Evolutionary conservation across 2,113 vertebrate genomes (phyloP).

Genomic region (Australoheros scitulus): DNA sequence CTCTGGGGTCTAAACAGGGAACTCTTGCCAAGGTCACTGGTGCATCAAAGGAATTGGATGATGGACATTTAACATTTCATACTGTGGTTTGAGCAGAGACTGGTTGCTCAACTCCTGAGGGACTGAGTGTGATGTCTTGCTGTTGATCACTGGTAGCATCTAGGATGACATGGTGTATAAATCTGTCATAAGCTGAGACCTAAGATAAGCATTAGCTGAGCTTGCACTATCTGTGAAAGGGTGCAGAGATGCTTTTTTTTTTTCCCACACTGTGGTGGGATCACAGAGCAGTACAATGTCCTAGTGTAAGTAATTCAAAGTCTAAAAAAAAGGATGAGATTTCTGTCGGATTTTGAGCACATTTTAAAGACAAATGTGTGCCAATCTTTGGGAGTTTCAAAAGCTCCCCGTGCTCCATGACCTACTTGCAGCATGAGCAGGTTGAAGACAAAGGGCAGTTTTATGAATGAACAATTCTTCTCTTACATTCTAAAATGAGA

Average conservation of each 20-base stretch:
- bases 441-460: not conserved
- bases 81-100: not conserved
- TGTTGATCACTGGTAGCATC: not conserved
- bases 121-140: not conserved
- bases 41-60: not conserved
- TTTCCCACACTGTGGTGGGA: not conserved
- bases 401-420: not conserved
- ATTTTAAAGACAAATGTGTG: not conserved
- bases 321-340: not conserved
- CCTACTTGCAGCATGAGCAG: slow-evolving; percentile 12
- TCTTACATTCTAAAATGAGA: not conserved
- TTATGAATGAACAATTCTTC: not conserved
- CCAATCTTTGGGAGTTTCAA: not conserved
- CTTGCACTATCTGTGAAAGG: not conserved
- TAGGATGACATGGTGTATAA: slow-evolving; percentile 9
- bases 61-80: not conserved
- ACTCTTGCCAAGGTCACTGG: not conserved
- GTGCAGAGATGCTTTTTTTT: not conserved
- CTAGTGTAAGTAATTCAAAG: not conserved
- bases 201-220: slow-evolving; percentile 31
- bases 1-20: not conserved
- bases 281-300: not conserved
- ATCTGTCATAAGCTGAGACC: slow-evolving; percentile 21
- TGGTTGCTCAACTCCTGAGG: not conserved
- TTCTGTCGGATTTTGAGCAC: not conserved